Evolutionary conservation across 2,888 invertebrate genomes (phyloP).

Genomic region (Eumacrocentrus americanus): DNA sequence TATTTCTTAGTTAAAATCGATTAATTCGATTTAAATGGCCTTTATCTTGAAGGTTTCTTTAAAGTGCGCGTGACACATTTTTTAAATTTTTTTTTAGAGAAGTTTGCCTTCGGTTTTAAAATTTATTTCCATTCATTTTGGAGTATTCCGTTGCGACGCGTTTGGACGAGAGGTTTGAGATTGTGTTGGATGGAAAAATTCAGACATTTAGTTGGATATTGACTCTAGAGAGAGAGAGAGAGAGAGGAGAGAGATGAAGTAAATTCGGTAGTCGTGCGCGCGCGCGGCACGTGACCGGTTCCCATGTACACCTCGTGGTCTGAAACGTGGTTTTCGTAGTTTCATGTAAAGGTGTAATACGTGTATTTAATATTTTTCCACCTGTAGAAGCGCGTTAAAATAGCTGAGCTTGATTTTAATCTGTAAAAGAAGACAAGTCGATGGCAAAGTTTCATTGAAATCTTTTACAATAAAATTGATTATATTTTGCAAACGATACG

Average conservation of each 20-base stretch:
- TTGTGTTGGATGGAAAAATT: neutral
- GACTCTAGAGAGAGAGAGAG: neutral
- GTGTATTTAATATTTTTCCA: neutral
- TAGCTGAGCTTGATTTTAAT: too few relatives aligned
- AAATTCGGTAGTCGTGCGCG: conserved; percentile 17
- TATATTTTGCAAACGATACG: too few relatives aligned
- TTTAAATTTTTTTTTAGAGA: neutral
- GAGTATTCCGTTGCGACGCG: too few relatives aligned
- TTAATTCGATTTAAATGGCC: neutral
- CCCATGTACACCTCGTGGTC: conserved; percentile 26
- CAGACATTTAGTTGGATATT: neutral
- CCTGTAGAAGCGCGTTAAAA: neutral
- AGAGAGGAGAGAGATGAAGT: neutral
- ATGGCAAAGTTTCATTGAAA: too few relatives aligned
- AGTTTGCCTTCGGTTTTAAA: neutral
- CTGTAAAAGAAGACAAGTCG: too few relatives aligned
- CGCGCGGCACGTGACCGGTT: conserved; percentile 27
- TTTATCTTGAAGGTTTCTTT: neutral
- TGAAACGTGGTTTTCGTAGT: conserved; percentile 21
- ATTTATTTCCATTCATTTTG: neutral
- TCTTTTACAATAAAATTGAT: too few relatives aligned
- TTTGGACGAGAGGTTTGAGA: neutral
- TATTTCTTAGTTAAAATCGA: neutral
- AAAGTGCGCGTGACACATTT: neutral
- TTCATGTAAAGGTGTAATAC: too few relatives aligned